Evolutionary conservation across 2,113 vertebrate genomes (phyloP).

Genomic region (Charina bottae): DNA sequence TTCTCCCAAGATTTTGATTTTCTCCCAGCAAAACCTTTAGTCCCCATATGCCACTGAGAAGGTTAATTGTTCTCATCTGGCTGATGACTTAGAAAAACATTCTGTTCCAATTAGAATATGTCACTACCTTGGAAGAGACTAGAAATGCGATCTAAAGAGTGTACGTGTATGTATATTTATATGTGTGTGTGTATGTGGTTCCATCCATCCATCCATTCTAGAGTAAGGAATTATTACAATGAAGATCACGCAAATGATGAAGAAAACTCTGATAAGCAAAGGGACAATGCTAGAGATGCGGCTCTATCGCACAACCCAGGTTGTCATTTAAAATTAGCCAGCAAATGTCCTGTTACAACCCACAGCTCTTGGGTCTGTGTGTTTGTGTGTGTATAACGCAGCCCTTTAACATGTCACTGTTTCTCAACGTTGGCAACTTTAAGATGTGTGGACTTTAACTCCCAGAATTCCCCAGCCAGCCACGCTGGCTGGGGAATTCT

Average conservation of each 20-base stretch:
- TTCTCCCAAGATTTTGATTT: not conserved
- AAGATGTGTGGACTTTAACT: too few species aligned
- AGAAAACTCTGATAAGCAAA: not conserved
- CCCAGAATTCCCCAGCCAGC: too few species aligned
- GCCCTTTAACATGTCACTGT: too few species aligned
- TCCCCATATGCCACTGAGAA: not conserved
- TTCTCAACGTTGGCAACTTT: too few species aligned
- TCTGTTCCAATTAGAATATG: slow-evolving; percentile 16
- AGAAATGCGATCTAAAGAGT: not conserved
- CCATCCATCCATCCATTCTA: too few species aligned
- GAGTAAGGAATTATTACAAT: too few species aligned
- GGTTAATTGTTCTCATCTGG: not conserved
- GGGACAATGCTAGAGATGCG: not conserved
- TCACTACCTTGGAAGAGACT: not conserved
- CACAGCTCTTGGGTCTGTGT: not conserved
- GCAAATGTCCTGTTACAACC: fast-evolving
- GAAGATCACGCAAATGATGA: not conserved
- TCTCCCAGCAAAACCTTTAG: not conserved
- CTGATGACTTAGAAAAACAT: not conserved
- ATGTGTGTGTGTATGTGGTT: not conserved
- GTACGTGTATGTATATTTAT: not conserved
- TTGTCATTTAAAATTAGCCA: not conserved
- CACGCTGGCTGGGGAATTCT: too few species aligned
- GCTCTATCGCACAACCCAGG: not conserved
- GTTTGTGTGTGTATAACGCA: too few species aligned